A percentile compares a stretch with the other conserved stretches of the same genome.
Evolutionary conservation across 2,888 invertebrate species (phyloP).

Genomic region (Apocheima hispidaria): DNA sequence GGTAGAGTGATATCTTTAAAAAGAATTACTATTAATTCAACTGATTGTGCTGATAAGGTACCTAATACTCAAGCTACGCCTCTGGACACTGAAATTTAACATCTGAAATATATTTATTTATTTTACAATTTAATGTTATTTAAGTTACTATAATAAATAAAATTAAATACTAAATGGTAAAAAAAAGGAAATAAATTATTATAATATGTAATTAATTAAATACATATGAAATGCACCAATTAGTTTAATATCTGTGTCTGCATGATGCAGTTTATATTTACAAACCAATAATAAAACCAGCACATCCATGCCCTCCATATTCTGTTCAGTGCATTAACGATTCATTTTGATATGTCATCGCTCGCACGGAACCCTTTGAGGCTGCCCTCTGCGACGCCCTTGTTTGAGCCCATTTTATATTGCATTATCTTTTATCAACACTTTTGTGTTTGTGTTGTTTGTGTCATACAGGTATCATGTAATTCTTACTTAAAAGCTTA

Average conservation of each 20-base stretch:
- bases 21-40: no score
- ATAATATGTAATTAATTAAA: no score
- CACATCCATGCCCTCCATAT: conserved; percentile 47
- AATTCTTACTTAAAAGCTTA: not conserved
- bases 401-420: conserved; percentile 34
- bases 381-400: conserved; percentile 53
- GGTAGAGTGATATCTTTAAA: no score
- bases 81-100: no score
- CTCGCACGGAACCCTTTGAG: conserved; percentile 65
- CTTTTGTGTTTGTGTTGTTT: conserved; percentile 15
- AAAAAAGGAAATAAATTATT: no score
- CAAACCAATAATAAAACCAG: conserved; percentile 24
- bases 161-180: no score
- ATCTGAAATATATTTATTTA: no score
- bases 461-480: conserved; percentile 5
- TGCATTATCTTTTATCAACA: conserved; percentile 31
- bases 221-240: no score
- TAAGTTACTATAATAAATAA: no score
- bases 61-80: no score
- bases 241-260: not conserved
- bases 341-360: conserved; percentile 83
- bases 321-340: conserved; percentile 70
- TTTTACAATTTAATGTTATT: no score
- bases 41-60: no score
- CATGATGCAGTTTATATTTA: not conserved